Evolutionary conservation across 2,797 vertebrate genomes (phyloP), one percentile per base, ranked within the genome.

Genomic region (Allobates femoralis): DNA sequence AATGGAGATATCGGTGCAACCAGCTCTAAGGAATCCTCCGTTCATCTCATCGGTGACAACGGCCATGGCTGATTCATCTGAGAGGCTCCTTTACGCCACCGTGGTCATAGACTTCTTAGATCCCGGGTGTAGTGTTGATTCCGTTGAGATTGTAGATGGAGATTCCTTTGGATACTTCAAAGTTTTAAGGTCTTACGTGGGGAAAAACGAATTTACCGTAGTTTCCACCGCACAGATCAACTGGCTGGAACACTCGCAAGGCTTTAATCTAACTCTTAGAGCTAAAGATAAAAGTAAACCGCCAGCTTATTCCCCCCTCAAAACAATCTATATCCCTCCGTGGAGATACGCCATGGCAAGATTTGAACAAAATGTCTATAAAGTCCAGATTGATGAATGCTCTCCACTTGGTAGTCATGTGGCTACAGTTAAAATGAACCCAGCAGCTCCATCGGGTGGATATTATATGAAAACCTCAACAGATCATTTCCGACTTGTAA

Each of bases 191-290:
- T 96, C 94, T 60, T 96, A 94, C 23, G 91, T 94, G 50, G 92
- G 92, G 85, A 94, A 93, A 89, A 92, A 85, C 7, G 94, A 96
- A 89, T 99, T 98, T 93, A 95, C 96, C 85, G 89, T 99, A 89
- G 94, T 98, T 88, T 96, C 96, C 0, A 94, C 93, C 88, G 96
- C 95, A 93, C 94, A 93, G 91, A 95, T 99, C 89, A 94, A 95
- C 86, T 98, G 97, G 98, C 90, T 93, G 80, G 92, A 96, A 79
- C 93, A 93, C 71, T 95, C 94, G 0, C 95, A 93, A 75, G 98
- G 98, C 77, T 93, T 98, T 85, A 99, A 99, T 93, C 92, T 99
- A 87, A 98, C 97, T 41, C 94, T 99, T 83, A 97, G 95, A 92
- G 97, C 96, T 56, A 96, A 94, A 93, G 96, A 97, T 88, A 92